phyloP scores from a whole-genome alignment of 2,113 vertebrate genomes.

The Callionymus lyra region DNA sequence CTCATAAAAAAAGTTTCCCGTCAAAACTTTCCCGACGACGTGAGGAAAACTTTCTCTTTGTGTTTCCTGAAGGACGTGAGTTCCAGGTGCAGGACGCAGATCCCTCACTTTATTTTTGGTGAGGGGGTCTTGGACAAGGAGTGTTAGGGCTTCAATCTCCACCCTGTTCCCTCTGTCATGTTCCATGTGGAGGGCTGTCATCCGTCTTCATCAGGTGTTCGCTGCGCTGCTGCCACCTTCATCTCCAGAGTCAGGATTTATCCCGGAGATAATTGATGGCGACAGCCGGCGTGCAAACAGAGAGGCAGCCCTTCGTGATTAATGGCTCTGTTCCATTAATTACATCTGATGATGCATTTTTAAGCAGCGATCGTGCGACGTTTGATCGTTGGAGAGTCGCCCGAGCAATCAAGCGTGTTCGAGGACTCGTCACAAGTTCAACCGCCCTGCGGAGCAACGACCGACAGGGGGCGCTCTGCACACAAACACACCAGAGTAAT shows the following conservation, averaged over 20 bases:
- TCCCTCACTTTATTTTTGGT: slow-evolving; percentile 94
- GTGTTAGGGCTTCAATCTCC: slow-evolving; percentile 87
- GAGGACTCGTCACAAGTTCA: too few relatives aligned
- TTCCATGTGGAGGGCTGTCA: slow-evolving; percentile 82
- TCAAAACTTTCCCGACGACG: too few relatives aligned
- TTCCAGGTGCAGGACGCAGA: slow-evolving; percentile 81
- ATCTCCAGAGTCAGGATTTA: slow-evolving; percentile 87
- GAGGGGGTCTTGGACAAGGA: too few relatives aligned
- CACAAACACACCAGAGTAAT: too few relatives aligned
- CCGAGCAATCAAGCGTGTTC: slow-evolving; percentile 25
- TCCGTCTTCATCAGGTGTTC: slow-evolving; percentile 86
- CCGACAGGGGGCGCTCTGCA: too few relatives aligned
- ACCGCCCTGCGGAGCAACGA: background rate
- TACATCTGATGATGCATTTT: slow-evolving; percentile 56
- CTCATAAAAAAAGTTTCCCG: too few relatives aligned
- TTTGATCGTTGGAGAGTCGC: slow-evolving; percentile 31
- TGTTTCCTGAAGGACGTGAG: slow-evolving; percentile 52
- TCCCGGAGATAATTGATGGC: slow-evolving; percentile 88
- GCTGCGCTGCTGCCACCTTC: slow-evolving; percentile 66
- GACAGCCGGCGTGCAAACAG: slow-evolving; percentile 83
- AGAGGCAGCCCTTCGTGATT: slow-evolving; percentile 82
- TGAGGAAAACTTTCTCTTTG: too few relatives aligned
- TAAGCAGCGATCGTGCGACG: slow-evolving; percentile 36
- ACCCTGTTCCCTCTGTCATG: slow-evolving; percentile 73
- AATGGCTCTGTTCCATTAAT: slow-evolving; percentile 79